These are phyloP conservation scores for Habropoda laboriosa DNA, from an alignment of 1,140 invertebrate species.

Conservation along the genomic window DNA sequence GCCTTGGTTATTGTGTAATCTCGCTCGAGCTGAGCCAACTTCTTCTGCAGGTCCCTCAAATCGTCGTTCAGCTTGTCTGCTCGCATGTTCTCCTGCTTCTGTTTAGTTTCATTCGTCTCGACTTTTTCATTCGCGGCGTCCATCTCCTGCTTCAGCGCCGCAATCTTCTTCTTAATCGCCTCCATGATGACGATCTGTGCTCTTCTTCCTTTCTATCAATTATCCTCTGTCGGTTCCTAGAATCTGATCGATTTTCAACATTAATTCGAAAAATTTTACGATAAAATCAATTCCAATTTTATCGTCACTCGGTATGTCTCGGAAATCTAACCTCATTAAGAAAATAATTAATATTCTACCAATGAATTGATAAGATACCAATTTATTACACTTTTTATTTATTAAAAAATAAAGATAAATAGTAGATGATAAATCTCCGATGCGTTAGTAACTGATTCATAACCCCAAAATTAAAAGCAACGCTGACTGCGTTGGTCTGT, in stretches of 20 bases:
- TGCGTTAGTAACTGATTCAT: not conserved
- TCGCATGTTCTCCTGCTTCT: conserved; percentile 86
- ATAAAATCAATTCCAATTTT: too few relatives aligned
- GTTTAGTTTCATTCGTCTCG: conserved; percentile 88
- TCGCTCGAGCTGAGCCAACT: conserved; percentile 86
- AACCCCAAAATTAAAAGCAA: too few relatives aligned
- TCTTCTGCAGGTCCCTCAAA: conserved; percentile 87
- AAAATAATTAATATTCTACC: too few relatives aligned
- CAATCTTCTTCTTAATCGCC: conserved; percentile 94
- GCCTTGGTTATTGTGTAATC: conserved; percentile 86
- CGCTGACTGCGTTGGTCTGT: not conserved
- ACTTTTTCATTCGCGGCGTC: conserved; percentile 89
- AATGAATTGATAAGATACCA: too few relatives aligned
- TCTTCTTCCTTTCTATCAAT: conserved; percentile 25
- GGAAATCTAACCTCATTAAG: too few relatives aligned
- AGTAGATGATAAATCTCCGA: too few relatives aligned
- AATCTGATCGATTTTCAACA: conserved; percentile 2
- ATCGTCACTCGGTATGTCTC: too few relatives aligned
- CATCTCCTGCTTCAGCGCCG: conserved; percentile 91
- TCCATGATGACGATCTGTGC: conserved; percentile 84
- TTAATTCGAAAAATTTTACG: too few relatives aligned
- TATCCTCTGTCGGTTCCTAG: conserved; percentile 24
- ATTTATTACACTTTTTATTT: too few relatives aligned
- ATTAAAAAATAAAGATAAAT: too few relatives aligned
- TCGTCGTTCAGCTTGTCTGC: conserved; percentile 88